Evolutionary conservation across 2,797 vertebrate genomes (phyloP).

Genomic region (Urocyon cinereoargenteus): DNA sequence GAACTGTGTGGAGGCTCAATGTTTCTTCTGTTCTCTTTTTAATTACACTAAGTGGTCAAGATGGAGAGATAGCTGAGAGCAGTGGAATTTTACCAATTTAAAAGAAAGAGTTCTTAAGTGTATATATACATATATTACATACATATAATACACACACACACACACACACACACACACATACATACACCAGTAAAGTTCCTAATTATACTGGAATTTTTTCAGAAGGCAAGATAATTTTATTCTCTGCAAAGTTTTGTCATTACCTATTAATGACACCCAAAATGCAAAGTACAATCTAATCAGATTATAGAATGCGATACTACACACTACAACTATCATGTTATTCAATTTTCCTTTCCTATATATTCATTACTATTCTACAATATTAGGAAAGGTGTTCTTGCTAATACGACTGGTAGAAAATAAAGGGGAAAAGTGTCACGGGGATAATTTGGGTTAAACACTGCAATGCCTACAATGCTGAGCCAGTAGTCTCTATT

Average conservation of each 20-base stretch:
- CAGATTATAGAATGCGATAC: not conserved
- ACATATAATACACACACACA: too few relatives aligned
- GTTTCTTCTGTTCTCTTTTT: constrained; percentile 40
- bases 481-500: not conserved
- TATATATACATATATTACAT: too few relatives aligned
- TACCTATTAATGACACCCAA: not conserved
- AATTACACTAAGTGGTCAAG: constrained; percentile 67
- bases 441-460: not conserved
- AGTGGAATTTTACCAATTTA: constrained; percentile 70
- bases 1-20: not conserved
- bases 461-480: not conserved
- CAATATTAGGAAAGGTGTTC: not conserved
- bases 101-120: constrained; percentile 35
- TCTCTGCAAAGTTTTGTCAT: not conserved
- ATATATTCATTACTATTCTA: not conserved
- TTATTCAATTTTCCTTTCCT: not conserved
- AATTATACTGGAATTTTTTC: not conserved
- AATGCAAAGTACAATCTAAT: not conserved
- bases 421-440: not conserved
- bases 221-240: constrained; percentile 8
- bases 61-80: constrained; percentile 51
- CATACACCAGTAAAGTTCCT: not conserved
- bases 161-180: too few relatives aligned
- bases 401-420: not conserved
- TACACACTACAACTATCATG: not conserved